phyloP scores from a whole-genome alignment of 1,140 invertebrate genomes.

The Drosophila gunungcola region DNA sequence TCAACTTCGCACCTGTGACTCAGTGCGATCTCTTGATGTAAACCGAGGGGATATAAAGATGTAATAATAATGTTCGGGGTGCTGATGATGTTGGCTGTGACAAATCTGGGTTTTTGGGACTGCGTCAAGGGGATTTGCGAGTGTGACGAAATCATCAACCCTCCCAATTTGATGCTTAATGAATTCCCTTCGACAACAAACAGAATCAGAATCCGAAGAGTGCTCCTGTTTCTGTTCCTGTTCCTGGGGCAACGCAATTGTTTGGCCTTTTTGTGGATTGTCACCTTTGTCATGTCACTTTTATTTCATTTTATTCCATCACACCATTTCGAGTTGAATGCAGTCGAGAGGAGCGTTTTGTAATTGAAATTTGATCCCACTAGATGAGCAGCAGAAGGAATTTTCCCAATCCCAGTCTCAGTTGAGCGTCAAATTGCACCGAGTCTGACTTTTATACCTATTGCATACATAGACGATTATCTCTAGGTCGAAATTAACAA shows the following conservation, averaged over 20 bases:
- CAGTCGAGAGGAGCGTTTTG: constrained; percentile 62
- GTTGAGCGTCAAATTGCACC: constrained; percentile 44
- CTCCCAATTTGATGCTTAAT: constrained; percentile 77
- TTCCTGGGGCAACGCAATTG: constrained; percentile 63
- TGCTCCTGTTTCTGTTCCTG: constrained; percentile 49
- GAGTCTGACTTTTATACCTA: constrained; percentile 26
- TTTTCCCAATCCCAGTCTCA: constrained; percentile 36
- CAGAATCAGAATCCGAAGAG: constrained; percentile 51
- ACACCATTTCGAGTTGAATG: constrained; percentile 39
- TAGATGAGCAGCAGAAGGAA: constrained; percentile 60
- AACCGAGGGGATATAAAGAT: constrained; percentile 11
- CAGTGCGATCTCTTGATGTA: background rate
- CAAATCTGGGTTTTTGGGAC: constrained; percentile 46
- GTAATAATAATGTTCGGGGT: constrained; percentile 29
- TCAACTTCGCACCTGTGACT: constrained; percentile 35
- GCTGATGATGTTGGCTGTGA: constrained; percentile 43
- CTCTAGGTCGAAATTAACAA: background rate
- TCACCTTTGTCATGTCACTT: constrained; percentile 81
- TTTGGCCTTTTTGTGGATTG: constrained; percentile 82
- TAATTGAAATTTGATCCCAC: constrained; percentile 83
- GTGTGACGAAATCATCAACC: constrained; percentile 80
- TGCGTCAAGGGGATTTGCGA: constrained; percentile 24
- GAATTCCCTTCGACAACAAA: constrained; percentile 67
- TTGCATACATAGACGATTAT: constrained; percentile 6
- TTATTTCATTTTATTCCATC: constrained; percentile 61